A percentile compares a stretch with the other conserved stretches of the same genome.
Conservation (phyloP, 2,113 vertebrate genomes). For the Hemiprocne comata region DNA sequence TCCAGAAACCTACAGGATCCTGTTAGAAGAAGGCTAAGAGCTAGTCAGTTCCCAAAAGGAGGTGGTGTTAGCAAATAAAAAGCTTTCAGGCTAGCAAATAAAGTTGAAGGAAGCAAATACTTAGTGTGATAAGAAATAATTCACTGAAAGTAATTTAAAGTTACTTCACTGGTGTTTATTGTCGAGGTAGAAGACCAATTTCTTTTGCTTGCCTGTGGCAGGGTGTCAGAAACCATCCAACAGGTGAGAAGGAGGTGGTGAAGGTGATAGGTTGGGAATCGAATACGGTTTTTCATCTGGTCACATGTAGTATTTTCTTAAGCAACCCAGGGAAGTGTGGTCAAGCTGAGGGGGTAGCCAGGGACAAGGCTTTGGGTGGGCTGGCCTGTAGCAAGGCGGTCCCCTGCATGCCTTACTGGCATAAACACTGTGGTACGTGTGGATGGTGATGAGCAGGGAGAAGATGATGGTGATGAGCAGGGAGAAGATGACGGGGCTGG, state of each 20-base stretch:
- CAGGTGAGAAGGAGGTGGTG: background rate
- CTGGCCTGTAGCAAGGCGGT: background rate
- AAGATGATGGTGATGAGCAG: rapidly evolving
- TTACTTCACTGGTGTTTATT: background rate
- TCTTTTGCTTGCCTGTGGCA: background rate
- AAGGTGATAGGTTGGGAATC: background rate
- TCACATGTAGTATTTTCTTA: background rate
- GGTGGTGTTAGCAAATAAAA: background rate
- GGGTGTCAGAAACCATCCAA: background rate
- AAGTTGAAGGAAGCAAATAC: background rate
- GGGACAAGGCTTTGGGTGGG: background rate
- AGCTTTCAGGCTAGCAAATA: background rate
- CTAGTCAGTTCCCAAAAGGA: background rate
- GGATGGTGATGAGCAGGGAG: rapidly evolving
- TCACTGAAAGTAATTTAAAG: background rate
- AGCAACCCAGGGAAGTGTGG: background rate
- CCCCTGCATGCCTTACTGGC: background rate
- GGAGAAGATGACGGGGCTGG: background rate
- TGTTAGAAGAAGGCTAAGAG: background rate
- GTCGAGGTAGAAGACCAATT: background rate
- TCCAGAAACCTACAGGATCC: background rate
- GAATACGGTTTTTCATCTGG: background rate
- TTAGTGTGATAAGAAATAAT: background rate
- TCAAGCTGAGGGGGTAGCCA: rapidly evolving
- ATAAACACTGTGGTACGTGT: rapidly evolving